phyloP scores from a whole-genome alignment of 2,113 vertebrate species.

The Rhabdomys dilectus region DNA sequence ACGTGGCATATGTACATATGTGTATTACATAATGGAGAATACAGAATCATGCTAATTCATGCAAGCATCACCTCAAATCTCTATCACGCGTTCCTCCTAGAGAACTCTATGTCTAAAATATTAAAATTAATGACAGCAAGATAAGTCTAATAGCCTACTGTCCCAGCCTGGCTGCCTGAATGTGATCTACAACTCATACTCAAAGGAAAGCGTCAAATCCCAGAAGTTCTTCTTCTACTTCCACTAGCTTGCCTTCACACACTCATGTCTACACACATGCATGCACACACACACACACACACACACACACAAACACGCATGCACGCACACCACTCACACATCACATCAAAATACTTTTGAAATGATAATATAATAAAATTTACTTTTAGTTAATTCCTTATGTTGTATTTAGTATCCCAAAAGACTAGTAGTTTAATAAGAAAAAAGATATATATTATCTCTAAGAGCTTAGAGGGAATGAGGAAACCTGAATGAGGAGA shows the following conservation, averaged over 20 bases:
- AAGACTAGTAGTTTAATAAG: background rate
- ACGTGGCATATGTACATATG: too few species aligned
- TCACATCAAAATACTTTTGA: background rate
- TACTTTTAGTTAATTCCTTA: slow-evolving; percentile 4
- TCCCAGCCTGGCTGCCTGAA: background rate
- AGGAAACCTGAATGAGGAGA: background rate
- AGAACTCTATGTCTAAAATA: background rate
- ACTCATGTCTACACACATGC: background rate
- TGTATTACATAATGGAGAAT: background rate
- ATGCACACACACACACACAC: too few species aligned
- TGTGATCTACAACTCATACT: too few species aligned
- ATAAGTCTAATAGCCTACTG: background rate
- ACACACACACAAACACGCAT: background rate
- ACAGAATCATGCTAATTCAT: background rate
- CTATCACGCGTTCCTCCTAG: background rate
- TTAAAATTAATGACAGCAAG: background rate
- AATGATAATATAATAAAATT: background rate
- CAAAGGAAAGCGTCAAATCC: background rate
- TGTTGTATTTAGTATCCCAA: background rate
- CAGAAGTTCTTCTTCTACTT: background rate
- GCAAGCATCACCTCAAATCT: background rate
- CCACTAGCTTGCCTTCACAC: background rate
- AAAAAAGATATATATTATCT: background rate
- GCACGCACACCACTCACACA: background rate
- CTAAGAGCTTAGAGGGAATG: background rate